Evolutionary conservation across 1,140 invertebrate species (phyloP).

Genomic region (Thaumetopoea pityocampa): DNA sequence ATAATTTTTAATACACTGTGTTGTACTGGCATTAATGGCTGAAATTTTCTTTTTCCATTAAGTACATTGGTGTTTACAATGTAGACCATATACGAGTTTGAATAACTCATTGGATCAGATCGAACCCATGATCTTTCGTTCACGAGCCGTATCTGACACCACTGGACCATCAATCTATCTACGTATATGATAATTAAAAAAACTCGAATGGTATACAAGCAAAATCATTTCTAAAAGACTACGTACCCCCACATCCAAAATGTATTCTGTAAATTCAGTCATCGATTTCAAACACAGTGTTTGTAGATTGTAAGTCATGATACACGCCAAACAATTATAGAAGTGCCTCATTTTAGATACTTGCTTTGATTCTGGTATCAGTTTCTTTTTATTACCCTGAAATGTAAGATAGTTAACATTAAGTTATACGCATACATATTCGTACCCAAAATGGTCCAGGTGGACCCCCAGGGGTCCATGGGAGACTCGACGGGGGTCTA

Average conservation of each 20-base stretch:
- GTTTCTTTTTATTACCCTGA: conserved; percentile 84
- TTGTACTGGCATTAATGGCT: too few relatives aligned
- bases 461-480: too few relatives aligned
- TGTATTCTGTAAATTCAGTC: conserved; percentile 85
- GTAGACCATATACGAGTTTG: too few relatives aligned
- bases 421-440: background rate
- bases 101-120: too few relatives aligned
- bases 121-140: too few relatives aligned
- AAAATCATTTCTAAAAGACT: background rate
- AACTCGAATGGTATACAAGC: conserved; percentile 9
- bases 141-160: too few relatives aligned
- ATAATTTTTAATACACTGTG: too few relatives aligned
- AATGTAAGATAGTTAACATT: conserved; percentile 13
- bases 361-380: conserved; percentile 83
- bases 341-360: conserved; percentile 83
- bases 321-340: conserved; percentile 88
- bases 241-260: conserved; percentile 85
- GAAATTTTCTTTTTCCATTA: too few relatives aligned
- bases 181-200: background rate
- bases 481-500: too few relatives aligned
- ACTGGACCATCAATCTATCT: too few relatives aligned
- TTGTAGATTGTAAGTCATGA: conserved; percentile 92
- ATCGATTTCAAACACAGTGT: conserved; percentile 87
- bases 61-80: too few relatives aligned
- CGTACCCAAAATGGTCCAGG: too few relatives aligned